Evolutionary conservation across 2,888 invertebrate genomes (phyloP).

Genomic region (Parnassius orleans): DNA sequence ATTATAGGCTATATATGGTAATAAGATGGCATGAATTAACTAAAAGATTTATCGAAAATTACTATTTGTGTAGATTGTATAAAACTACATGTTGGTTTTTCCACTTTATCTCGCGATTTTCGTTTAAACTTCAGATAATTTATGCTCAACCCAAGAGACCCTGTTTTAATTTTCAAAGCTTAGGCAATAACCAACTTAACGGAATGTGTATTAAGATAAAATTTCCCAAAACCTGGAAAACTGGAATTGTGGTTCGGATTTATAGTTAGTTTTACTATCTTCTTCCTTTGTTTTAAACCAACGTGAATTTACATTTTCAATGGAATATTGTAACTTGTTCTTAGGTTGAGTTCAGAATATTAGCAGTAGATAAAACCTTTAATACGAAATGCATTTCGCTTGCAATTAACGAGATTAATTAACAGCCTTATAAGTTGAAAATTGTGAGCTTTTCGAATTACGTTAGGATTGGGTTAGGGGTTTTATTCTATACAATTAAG

Average conservation of each 20-base stretch:
- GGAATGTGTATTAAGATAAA: conserved; percentile 20
- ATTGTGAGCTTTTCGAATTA: background rate
- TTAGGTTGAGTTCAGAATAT: background rate
- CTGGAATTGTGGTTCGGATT: conserved; percentile 44
- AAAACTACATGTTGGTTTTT: conserved; percentile 28
- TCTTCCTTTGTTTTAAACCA: conserved; percentile 54
- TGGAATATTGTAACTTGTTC: conserved; percentile 16
- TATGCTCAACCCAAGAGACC: conserved; percentile 25
- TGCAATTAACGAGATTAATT: conserved; percentile 7
- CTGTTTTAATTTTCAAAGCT: conserved; percentile 24
- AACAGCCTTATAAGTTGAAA: background rate
- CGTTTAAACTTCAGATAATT: conserved; percentile 24
- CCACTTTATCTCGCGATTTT: conserved; percentile 17
- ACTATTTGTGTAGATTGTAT: too few species aligned
- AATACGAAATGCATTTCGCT: conserved; percentile 8
- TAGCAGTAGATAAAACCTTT: conserved; percentile 11
- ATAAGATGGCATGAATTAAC: too few species aligned
- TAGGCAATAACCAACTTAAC: conserved; percentile 28
- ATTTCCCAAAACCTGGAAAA: conserved; percentile 8
- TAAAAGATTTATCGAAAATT: too few species aligned
- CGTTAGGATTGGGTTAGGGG: too few species aligned
- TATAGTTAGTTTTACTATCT: conserved; percentile 55
- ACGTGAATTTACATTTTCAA: conserved; percentile 49
- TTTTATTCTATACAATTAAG: too few species aligned
- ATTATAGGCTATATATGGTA: too few species aligned